Conservation (phyloP, 2,888 invertebrate genomes). For the Marasmarcha lunaedactyla region DNA sequence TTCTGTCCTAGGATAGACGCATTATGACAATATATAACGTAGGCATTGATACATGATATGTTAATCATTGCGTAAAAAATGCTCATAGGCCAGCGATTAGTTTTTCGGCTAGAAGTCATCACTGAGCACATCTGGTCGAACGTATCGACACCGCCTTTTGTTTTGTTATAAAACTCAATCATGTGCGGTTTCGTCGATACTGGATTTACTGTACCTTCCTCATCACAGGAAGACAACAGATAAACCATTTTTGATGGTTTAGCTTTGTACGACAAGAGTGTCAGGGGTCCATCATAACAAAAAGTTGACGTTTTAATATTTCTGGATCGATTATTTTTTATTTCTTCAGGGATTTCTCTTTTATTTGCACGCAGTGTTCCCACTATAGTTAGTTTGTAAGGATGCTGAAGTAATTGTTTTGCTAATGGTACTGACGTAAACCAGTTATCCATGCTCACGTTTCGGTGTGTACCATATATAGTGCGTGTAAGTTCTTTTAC, state of each 20-base stretch:
- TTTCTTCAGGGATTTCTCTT: conserved; percentile 23
- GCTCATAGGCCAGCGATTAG: conserved; percentile 13
- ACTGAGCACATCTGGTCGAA: conserved; percentile 12
- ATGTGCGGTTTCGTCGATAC: conserved; percentile 7
- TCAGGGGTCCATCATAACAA: conserved; percentile 20
- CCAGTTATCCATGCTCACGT: too few species aligned
- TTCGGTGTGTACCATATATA: conserved; percentile 4
- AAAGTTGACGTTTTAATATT: conserved; percentile 21
- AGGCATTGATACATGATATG: too few species aligned
- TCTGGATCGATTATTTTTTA: conserved; percentile 9
- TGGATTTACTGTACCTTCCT: conserved; percentile 9
- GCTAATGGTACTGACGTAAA: conserved; percentile 23
- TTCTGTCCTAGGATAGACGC: background rate
- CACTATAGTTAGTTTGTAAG: background rate
- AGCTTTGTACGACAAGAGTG: too few species aligned
- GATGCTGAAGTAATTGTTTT: background rate
- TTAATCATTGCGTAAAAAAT: background rate
- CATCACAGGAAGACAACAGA: conserved; percentile 20
- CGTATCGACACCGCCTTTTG: too few species aligned
- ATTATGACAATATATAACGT: too few species aligned
- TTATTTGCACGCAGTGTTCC: conserved; percentile 1
- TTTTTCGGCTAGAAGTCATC: conserved; percentile 13
- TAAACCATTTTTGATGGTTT: too few species aligned
- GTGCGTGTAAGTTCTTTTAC: too few species aligned
- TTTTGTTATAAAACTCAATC: too few species aligned